A percentile compares a stretch with the other conserved stretches of the same genome.
phyloP scores from a whole-genome alignment of 2,888 invertebrate genomes.

The Apamea monoglypha region DNA sequence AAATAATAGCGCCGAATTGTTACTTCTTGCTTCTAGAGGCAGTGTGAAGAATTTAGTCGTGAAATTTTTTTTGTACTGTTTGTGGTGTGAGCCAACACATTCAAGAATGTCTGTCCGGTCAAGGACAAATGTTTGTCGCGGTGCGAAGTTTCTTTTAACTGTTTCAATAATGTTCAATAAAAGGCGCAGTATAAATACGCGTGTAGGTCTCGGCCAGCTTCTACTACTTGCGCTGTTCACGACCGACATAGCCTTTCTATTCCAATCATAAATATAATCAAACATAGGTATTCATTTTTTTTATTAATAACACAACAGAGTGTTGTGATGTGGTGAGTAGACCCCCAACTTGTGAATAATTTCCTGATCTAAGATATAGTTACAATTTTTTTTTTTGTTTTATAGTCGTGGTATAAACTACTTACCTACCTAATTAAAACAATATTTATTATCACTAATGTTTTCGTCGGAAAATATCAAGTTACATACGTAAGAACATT shows the following conservation, averaged over 20 bases:
- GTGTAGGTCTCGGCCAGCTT: not conserved
- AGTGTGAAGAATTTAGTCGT: not conserved
- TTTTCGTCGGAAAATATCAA: conserved; percentile 32
- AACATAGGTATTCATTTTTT: no score
- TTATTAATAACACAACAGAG: no score
- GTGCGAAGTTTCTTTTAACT: not conserved
- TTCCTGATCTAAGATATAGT: no score
- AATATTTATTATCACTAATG: conserved; percentile 25
- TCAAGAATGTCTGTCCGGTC: not conserved
- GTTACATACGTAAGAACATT: conserved; percentile 38
- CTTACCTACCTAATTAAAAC: conserved; percentile 7
- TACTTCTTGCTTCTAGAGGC: not conserved
- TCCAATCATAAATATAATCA: no score
- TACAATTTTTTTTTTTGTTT: not conserved
- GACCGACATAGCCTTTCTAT: not conserved
- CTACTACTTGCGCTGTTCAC: not conserved
- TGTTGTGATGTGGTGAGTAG: no score
- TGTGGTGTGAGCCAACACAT: not conserved
- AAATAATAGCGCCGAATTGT: not conserved
- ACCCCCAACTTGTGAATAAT: no score
- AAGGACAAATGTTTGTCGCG: not conserved
- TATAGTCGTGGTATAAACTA: not conserved
- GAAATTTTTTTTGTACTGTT: not conserved
- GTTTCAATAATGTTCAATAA: not conserved
- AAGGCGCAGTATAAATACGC: not conserved